Evolutionary conservation across 2,113 vertebrate species (phyloP), one percentile per base, ranked within the genome.

Genomic region (Dipodomys merriami): DNA sequence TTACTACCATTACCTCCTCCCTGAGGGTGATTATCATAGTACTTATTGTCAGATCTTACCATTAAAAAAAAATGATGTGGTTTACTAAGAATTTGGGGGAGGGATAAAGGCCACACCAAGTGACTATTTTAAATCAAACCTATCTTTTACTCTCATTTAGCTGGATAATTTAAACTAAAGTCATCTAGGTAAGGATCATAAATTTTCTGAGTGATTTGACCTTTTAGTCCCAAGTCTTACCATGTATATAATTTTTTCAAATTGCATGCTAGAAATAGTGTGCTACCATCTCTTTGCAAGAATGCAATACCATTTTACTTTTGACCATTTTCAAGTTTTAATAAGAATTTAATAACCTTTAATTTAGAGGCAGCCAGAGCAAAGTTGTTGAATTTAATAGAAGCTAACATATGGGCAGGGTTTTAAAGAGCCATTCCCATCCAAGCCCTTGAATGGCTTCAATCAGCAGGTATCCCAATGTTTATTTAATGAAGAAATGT

Each of bases 401-500:
- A 90, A 69, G 27, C 92, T 88, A 96, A 80, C 92, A 96, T 95
- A 96, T 94, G 96, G 94, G 94, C 86, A 91, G 76, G 76, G 85
- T 85, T 95, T 91, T 96, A 95, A 94, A 86, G 82, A 94, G 12
- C 39, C 93, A 83, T 90, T 94, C 77, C 35, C 68, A 94, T 84
- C 69, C 39, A 90, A 96, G 74, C 79, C 88, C 93, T 88, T 86
- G 95, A 97, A 96, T 94, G 94, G 68, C 83, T 96, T 89, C 83
- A 83, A 88, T 84, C 96, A 97, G 96, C 93, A 97, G 97, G 97
- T 96, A 95, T 68, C 86, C 53, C 25, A 0, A 93, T 93, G 96
- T 92, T 97, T 96, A 97, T 96, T 97, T 96, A 97, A 97, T 97
- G 97, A 97, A 93, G 90, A 83, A 90, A 96, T 92, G 90, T 92